phyloP scores from a whole-genome alignment of 2,888 invertebrate species.

The Meiosimyza platycephala region DNA sequence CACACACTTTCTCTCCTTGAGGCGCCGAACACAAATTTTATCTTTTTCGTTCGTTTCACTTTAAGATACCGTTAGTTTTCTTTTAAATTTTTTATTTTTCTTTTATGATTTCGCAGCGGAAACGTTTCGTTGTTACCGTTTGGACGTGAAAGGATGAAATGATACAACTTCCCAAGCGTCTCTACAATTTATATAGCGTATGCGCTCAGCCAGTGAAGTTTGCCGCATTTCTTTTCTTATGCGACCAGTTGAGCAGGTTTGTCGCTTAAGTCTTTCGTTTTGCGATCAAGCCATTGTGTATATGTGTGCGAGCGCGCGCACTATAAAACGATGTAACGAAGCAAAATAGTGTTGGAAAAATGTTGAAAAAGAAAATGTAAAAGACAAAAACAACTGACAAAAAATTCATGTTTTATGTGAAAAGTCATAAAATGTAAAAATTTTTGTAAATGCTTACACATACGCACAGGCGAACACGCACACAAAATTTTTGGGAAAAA shows the following conservation, averaged over 20 bases:
- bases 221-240: slow-evolving; percentile 36
- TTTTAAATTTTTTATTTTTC: slow-evolving; percentile 40
- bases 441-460: slow-evolving; percentile 19
- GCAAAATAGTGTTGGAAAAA: slow-evolving; percentile 17
- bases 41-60: slow-evolving; percentile 41
- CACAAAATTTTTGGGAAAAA: not conserved
- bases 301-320: not conserved
- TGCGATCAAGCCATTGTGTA: slow-evolving; percentile 14
- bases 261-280: slow-evolving; percentile 33
- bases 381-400: slow-evolving; percentile 16
- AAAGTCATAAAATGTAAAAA: slow-evolving; percentile 25
- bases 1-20: slow-evolving; percentile 35
- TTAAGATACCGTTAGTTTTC: slow-evolving; percentile 44
- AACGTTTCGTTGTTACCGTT: slow-evolving; percentile 64
- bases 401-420: slow-evolving; percentile 19
- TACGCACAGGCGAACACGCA: slow-evolving; percentile 4
- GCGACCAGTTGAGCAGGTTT: slow-evolving; percentile 32
- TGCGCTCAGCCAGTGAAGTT: slow-evolving; percentile 51
- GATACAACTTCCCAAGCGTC: slow-evolving; percentile 68
- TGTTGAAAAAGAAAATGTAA: slow-evolving; percentile 13
- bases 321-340: no score
- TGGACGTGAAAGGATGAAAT: slow-evolving; percentile 69
- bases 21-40: slow-evolving; percentile 38
- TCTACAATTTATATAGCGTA: slow-evolving; percentile 68
- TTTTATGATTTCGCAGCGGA: slow-evolving; percentile 45